Evolutionary conservation across 2,888 invertebrate species (phyloP), one percentile per base, ranked within the genome.

Genomic region (Mythimna lalbum): DNA sequence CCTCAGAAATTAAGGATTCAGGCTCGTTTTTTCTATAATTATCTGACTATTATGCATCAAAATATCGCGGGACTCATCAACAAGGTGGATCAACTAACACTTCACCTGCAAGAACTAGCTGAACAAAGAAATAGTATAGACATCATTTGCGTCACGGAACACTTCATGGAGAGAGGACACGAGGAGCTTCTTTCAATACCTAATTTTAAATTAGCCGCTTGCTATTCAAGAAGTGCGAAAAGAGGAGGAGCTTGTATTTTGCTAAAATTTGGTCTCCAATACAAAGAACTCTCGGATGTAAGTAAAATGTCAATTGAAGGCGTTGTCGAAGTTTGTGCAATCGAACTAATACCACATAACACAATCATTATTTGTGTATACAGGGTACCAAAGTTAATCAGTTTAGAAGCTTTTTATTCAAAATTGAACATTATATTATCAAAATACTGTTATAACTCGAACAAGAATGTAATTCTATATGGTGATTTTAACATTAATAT

Each of bases 171-270:
- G 39, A 36, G 21, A 39, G 57, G 57, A 36, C 57, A 57, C 57
- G 57, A 57, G 36, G 21, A 36, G 9, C 21, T 57, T 21, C 57
- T 57, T 21, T 57, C 36, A 39, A 57, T 57, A 21, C 21, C 21
- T 39, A 39, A 57, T 57, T 57, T 39, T 57, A 36, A 57, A 57
- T 57, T 57, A 57, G 57, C 59, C 23, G 59, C 39, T 59, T 23
- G 2, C 39, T 59, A 59, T 23, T 5, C 23, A 39, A 39, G 59
- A 50, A n/a, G 12, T 50, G 27, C 50, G 12, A 12, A 50, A 4
- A 23, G 21, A 50, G 50, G 10, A 23, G 12, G 50, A 23, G 21
- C 50, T 21, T 50, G 50, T 50, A 50, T 50, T 50, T 50, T 23
- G 50, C 12, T 50, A 23, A 50, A 50, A 23, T 23, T 23, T 50